Conservation (phyloP, 2,888 invertebrate species). For the Macrosiphum euphorbiae region DNA sequence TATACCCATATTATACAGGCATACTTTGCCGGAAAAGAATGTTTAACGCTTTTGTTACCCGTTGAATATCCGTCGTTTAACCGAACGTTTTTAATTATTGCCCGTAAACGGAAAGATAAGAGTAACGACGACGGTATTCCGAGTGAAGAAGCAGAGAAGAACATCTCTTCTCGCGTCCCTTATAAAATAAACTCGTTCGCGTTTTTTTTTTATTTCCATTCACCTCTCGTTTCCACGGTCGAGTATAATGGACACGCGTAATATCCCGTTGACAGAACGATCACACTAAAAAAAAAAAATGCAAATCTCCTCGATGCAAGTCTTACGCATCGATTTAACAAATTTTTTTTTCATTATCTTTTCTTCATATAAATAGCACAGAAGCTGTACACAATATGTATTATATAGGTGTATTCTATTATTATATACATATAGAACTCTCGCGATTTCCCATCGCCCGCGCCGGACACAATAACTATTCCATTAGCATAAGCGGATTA, state of each 20-base stretch:
- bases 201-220: not conserved
- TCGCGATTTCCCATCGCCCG: not conserved
- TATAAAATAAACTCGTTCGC: not conserved
- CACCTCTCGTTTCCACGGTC: not conserved
- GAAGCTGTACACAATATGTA: too few species aligned
- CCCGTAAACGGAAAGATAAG: not conserved
- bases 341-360: not conserved
- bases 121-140: not conserved
- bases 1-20: not conserved
- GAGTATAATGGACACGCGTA: not conserved
- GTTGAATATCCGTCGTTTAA: not conserved
- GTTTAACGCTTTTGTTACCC: not conserved
- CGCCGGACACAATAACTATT: constrained; percentile 44
- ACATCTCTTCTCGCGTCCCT: not conserved
- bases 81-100: not conserved
- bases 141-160: not conserved
- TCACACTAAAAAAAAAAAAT: not conserved
- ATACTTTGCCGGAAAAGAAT: not conserved
- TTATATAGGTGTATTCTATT: not conserved
- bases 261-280: not conserved
- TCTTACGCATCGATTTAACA: not conserved
- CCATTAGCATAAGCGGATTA: constrained; percentile 61
- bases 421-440: not conserved
- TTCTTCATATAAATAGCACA: not conserved
- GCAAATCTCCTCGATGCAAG: not conserved